Base-by-base conservation (phyloP, 2,797 vertebrate genomes). In the Cichlasoma orientale region DNA sequence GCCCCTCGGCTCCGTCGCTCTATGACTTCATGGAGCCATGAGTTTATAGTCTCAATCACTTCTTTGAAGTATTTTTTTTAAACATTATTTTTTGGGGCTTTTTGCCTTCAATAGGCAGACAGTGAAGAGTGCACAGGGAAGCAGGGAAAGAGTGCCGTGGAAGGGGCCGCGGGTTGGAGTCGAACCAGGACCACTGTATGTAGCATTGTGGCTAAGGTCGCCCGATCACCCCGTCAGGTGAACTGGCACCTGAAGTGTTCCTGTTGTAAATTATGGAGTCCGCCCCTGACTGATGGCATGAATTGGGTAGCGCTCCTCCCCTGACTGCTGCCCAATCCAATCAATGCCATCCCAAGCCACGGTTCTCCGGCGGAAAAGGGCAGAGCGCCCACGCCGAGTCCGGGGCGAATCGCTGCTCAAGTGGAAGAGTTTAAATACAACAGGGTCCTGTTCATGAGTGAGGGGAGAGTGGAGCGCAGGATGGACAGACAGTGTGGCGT, bases 81-180 rank as follows among this genome's bases (percentile, higher is more conserved):
- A 38, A 38, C 36, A 38, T 38, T 38, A 4, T 12, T 38, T 38
- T 33, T 36, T 36, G 8, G 36, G 36, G 9, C 8, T 38, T 59
- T 61, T 61, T 23, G 0, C n/a, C 33, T 21, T 61, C 23, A 38
- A 0, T 16, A 44, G 41, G 13, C 13, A 23, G 58, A 38, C 38
- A 38, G 33, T 61, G 21, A 61, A 61, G 33, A 59, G 21, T 21
- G 21, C 31, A 31, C 31, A 31, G 31, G 33, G 21, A 59, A 36
- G n/a, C 38, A 1, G 58, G 21, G 12, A 21, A 5, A 5, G 33
- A 58, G 1, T n/a, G 31, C 12, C 10, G 1, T 0, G 10, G 56
- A 58, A n/a, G 18, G 4, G 27, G 12, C 1, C 21, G 36, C 33
- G 0, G 2, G 57, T 3, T 36, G n/a, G 36, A 59, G 33, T 59